Percentiles rank a stretch among this genome's conserved stretches.
Conservation (phyloP, 2,113 vertebrate species). For the Echinops telfairi region DNA sequence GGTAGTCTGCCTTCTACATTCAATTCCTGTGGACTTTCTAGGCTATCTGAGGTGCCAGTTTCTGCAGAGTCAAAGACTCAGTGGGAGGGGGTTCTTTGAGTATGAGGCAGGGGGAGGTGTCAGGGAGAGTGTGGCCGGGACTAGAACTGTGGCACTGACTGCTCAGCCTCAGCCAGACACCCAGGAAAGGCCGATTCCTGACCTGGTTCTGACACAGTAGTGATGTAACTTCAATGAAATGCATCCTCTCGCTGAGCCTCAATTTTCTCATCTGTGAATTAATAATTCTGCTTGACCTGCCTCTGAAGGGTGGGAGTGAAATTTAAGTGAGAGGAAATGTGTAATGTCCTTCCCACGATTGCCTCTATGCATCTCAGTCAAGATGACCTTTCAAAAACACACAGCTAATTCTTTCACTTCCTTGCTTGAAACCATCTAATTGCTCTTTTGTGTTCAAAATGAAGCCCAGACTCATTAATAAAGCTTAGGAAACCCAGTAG, state of each 20-base stretch:
- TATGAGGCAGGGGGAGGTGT: not conserved
- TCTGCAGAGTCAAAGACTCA: not conserved
- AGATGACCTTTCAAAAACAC: slow-evolving; percentile 13
- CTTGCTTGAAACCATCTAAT: slow-evolving; percentile 44
- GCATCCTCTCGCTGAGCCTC: not conserved
- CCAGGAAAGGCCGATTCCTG: not conserved
- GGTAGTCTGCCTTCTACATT: slow-evolving; percentile 1
- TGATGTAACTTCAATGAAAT: not conserved
- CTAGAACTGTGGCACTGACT: not conserved
- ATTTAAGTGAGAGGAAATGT: not conserved
- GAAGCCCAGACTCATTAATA: slow-evolving; percentile 28
- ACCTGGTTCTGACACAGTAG: not conserved
- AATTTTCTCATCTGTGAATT: not conserved
- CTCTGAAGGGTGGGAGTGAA: not conserved
- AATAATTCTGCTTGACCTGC: not conserved
- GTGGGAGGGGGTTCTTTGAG: not conserved
- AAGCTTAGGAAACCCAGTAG: slow-evolving; percentile 10
- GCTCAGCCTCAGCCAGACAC: not conserved
- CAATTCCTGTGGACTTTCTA: not conserved
- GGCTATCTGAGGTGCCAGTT: not conserved
- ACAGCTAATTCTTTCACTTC: slow-evolving; percentile 1
- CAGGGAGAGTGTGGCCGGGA: not conserved
- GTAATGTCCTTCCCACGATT: not conserved
- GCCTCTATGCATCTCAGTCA: not conserved
- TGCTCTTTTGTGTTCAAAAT: slow-evolving; percentile 52